Base-by-base conservation (phyloP, 92 coral and sea anemone species). In the Epizoanthus scotinus region DNA sequence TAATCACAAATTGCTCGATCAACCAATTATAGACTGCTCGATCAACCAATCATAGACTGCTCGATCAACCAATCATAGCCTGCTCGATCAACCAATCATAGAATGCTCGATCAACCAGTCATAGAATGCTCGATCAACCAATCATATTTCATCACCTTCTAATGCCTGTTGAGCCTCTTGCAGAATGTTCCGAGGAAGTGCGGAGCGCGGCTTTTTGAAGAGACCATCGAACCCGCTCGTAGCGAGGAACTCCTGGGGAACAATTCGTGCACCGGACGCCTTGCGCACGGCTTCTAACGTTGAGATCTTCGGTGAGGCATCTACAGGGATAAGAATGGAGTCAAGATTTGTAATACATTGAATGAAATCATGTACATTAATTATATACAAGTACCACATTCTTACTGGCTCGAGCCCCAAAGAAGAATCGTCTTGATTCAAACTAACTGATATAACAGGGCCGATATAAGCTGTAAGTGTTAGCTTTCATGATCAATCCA, bases 121-220 rank as follows among this genome's bases (percentile, higher is more conserved):
- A 44, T 13, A 44, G 8, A 7, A 10, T 10, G 12, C 50, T 44
- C 50, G 50, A 44, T 44, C 15, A 44, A 44, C 12, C 14, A 44
- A 44, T 44, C 50, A 44, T 1, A 34, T 44, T 8, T 44, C 52
- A 44, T 44, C 10, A 74, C 80, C 80, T 57, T 74, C 60, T 25
- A 74, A 44, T 44, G 14, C 22, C n/a, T 31, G 59, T 2, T 20
- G 40, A 19, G 29, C 67, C 19, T 74, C 67, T 31, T 74, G 26
- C 13, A 74, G 67, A n/a, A 31, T 57, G 44, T 20, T 24, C 14
- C 34, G 9, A 19, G 94, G 86, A 57, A 70, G 86, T 24, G 89
- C 90, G 15, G 78, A 61, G 15, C 91, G 89, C 7, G 94, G 96
- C 58, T 89, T 71, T n/a, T 52, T 19, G 58, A 89, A 86, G 25